These are phyloP conservation scores for Patella depressa DNA, from an alignment of 2,888 invertebrate genomes.

Conservation along the genomic window DNA sequence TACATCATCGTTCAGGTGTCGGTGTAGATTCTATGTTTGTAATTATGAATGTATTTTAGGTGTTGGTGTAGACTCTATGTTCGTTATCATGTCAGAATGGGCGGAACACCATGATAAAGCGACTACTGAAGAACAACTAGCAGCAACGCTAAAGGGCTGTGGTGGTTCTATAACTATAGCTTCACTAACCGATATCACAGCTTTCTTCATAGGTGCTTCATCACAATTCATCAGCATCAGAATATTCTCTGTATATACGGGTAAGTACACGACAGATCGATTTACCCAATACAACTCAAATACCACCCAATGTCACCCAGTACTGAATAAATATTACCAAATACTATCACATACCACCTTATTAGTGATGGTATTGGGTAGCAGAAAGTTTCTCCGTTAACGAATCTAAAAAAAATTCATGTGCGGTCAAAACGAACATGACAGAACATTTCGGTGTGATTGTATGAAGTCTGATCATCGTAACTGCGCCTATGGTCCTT, in stretches of 20 bases:
- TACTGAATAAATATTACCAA: no score
- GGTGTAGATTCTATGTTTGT: no score
- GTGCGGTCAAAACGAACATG: no score
- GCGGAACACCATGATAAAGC: constrained; percentile 25
- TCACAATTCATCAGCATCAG: constrained; percentile 49
- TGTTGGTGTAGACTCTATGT: constrained; percentile 30
- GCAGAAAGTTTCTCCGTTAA: background rate
- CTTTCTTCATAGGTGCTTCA: constrained; percentile 44
- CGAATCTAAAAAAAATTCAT: background rate
- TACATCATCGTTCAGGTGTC: background rate
- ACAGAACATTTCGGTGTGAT: background rate
- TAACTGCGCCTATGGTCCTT: background rate
- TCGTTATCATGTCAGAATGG: constrained; percentile 46
- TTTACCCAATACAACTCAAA: background rate
- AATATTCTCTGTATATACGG: constrained; percentile 55
- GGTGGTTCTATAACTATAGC: constrained; percentile 59
- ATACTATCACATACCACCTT: background rate
- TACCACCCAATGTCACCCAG: no score
- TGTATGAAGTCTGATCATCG: background rate
- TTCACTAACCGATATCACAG: constrained; percentile 50
- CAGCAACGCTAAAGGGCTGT: constrained; percentile 44
- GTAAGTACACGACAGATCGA: constrained; percentile 31
- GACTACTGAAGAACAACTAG: constrained; percentile 39
- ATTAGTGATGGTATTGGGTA: no score
- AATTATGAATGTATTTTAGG: background rate